Evolutionary conservation across 1,140 invertebrate species (phyloP).

Genomic region (Hestina assimilis): DNA sequence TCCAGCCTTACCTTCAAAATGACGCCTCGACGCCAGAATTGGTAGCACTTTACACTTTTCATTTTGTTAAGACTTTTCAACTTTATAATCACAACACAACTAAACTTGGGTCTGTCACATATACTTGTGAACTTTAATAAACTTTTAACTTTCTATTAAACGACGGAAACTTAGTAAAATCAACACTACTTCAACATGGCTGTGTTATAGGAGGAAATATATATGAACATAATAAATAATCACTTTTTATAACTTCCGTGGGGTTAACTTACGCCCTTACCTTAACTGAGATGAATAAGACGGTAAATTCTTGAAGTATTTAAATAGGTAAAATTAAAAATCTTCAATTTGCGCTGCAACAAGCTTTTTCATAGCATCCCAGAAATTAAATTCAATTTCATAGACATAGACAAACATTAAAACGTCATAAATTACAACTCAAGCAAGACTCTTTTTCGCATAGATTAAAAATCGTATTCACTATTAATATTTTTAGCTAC

Average conservation of each 20-base stretch:
- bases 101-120: constrained; percentile 75
- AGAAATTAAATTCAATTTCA: constrained; percentile 40
- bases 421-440: constrained; percentile 5
- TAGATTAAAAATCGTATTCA: too few relatives aligned
- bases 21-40: constrained; percentile 72
- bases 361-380: constrained; percentile 52
- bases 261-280: constrained; percentile 76
- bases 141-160: constrained; percentile 67
- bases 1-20: constrained; percentile 74
- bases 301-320: constrained; percentile 70
- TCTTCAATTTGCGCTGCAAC: constrained; percentile 69
- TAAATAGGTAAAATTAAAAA: constrained; percentile 50
- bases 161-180: constrained; percentile 75
- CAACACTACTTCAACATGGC: constrained; percentile 78
- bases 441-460: too few relatives aligned
- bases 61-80: constrained; percentile 71
- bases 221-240: constrained; percentile 75
- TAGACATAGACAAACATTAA: constrained; percentile 32
- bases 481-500: too few relatives aligned
- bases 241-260: constrained; percentile 71
- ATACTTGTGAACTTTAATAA: constrained; percentile 62
- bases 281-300: constrained; percentile 73
- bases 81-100: constrained; percentile 76
- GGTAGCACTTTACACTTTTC: constrained; percentile 76
- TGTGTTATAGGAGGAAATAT: constrained; percentile 75